Percentiles rank a stretch among this genome's conserved stretches.
Evolutionary conservation across 1,140 invertebrate species (phyloP).

Genomic region (Teleopsis dalmanni): DNA sequence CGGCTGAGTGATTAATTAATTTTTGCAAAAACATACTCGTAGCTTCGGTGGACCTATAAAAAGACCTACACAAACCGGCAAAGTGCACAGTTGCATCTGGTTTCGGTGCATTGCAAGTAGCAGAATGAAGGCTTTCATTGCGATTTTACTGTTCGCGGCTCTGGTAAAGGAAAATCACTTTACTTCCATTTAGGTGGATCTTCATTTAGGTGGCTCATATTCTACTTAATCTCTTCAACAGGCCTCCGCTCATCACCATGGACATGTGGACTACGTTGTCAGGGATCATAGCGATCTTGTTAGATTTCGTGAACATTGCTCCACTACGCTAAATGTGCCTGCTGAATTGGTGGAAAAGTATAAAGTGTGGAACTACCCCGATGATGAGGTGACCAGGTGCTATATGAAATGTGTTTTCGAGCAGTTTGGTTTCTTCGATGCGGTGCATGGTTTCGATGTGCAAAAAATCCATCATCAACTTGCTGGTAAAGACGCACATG

Average conservation of each 20-base stretch:
- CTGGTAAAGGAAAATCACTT: too few relatives aligned
- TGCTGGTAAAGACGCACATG: slow-evolving; percentile 13
- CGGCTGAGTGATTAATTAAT: too few relatives aligned
- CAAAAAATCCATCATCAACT: slow-evolving; percentile 36
- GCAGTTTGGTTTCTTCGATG: slow-evolving; percentile 35
- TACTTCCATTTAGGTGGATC: too few relatives aligned
- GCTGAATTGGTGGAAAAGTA: slow-evolving; percentile 28
- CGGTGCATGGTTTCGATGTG: slow-evolving; percentile 32
- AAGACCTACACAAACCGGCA: too few relatives aligned
- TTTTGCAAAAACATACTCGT: too few relatives aligned
- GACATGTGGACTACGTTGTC: slow-evolving; percentile 22
- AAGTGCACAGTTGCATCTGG: too few relatives aligned
- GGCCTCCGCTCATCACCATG: slow-evolving; percentile 13
- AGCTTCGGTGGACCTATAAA: too few relatives aligned
- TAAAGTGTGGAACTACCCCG: slow-evolving; percentile 30
- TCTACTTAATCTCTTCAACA: too few relatives aligned
- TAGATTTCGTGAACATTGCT: slow-evolving; percentile 22
- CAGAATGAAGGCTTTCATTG: too few relatives aligned
- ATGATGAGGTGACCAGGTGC: slow-evolving; percentile 35
- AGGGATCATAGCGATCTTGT: slow-evolving; percentile 31
- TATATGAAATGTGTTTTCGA: slow-evolving; percentile 37
- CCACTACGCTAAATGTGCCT: slow-evolving; percentile 21
- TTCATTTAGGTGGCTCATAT: too few relatives aligned
- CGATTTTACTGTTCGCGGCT: too few relatives aligned
- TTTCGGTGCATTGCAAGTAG: too few relatives aligned